A percentile compares a stretch with the other conserved stretches of the same genome.
These are phyloP conservation scores for Anguilla obscura DNA, from an alignment of 2,797 vertebrate species.

Conservation along the genomic window DNA sequence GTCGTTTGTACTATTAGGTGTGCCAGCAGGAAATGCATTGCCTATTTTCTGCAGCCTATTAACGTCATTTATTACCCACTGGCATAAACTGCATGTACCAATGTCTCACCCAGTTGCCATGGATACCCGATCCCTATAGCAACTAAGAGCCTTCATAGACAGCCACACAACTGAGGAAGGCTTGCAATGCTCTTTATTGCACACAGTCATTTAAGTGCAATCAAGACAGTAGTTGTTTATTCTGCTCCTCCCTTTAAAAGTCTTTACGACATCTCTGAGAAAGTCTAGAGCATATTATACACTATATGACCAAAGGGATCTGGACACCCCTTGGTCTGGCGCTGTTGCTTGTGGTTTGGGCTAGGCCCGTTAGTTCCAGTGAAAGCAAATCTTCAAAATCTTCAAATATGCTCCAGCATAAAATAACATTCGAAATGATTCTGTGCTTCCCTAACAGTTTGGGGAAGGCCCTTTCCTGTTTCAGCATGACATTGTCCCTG, in stretches of 20 bases:
- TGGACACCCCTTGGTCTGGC: no score
- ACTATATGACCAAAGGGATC: no score
- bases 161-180: conserved; percentile 63
- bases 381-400: no score
- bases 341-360: no score
- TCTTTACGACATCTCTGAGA: not conserved
- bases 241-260: conserved; percentile 6
- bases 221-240: conserved; percentile 51
- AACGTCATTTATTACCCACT: conserved; percentile 68
- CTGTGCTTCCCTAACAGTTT: no score
- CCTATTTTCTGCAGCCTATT: conserved; percentile 43
- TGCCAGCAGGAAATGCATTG: conserved; percentile 55
- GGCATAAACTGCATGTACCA: conserved; percentile 68
- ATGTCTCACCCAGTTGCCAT: conserved; percentile 72
- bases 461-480: no score
- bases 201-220: conserved; percentile 63
- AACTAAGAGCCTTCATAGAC: conserved; percentile 72
- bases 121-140: conserved; percentile 80
- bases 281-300: not conserved
- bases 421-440: no score
- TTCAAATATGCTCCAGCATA: no score
- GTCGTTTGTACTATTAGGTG: not conserved
- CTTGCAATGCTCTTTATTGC: conserved; percentile 68
- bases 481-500: no score
- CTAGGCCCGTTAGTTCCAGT: no score